Conservation (phyloP, 2,888 invertebrate genomes). For the Teinopalpus imperialis region DNA sequence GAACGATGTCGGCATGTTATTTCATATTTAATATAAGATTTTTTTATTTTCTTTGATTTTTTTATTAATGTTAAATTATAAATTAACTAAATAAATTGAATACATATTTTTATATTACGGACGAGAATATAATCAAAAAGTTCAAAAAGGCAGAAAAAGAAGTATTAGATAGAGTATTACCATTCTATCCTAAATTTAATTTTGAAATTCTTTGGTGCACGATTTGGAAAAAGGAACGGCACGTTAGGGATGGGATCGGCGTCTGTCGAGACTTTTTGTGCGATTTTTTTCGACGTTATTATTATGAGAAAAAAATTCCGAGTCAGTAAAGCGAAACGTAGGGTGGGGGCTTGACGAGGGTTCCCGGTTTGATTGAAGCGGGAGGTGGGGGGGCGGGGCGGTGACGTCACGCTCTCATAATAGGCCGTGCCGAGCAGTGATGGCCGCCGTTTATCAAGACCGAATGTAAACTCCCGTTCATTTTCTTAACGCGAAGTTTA, state of each 20-base stretch:
- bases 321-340: slow-evolving; percentile 79
- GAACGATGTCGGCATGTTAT: no score
- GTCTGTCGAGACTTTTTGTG: slow-evolving; percentile 79
- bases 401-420: slow-evolving; percentile 81
- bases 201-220: slow-evolving; percentile 55
- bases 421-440: slow-evolving; percentile 79
- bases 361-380: slow-evolving; percentile 79
- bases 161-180: slow-evolving; percentile 24
- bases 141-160: slow-evolving; percentile 22
- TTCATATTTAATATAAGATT: no score
- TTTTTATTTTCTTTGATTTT: no score
- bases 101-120: neutral
- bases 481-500: slow-evolving; percentile 6
- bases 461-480: slow-evolving; percentile 53
- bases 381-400: slow-evolving; percentile 78
- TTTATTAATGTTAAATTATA: no score
- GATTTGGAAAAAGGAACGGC: slow-evolving; percentile 52
- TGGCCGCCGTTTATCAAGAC: slow-evolving; percentile 79
- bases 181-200: slow-evolving; percentile 47
- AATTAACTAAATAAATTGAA: slow-evolving; percentile 6
- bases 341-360: slow-evolving; percentile 81
- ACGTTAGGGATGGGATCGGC: slow-evolving; percentile 70
- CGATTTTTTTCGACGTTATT: slow-evolving; percentile 81
- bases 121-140: slow-evolving; percentile 15
- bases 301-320: slow-evolving; percentile 80